Evolutionary conservation across 2,888 invertebrate species (phyloP).

Genomic region (Pemphredon lugubris): DNA sequence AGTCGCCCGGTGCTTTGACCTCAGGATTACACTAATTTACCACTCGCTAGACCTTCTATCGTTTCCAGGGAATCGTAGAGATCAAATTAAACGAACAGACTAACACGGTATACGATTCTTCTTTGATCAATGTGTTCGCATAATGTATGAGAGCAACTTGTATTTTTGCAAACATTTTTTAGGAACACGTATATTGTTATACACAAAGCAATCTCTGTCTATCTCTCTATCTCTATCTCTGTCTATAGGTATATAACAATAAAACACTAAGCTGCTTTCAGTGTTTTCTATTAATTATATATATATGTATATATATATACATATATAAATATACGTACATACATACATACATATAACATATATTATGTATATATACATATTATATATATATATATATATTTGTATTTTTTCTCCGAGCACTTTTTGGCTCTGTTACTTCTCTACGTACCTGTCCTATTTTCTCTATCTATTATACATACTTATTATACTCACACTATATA

Average conservation of each 20-base stretch:
- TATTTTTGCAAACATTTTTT: slow-evolving; percentile 26
- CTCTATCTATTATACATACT: slow-evolving; percentile 64
- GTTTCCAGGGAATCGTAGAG: slow-evolving; percentile 21
- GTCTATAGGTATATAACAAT: slow-evolving; percentile 69
- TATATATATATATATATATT: slow-evolving; percentile 63
- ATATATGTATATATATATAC: slow-evolving; percentile 56
- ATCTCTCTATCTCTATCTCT: slow-evolving; percentile 18
- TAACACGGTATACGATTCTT: slow-evolving; percentile 12
- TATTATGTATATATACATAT: slow-evolving; percentile 59
- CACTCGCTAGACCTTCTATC: too few relatives aligned
- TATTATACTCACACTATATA: slow-evolving; percentile 50
- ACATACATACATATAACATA: slow-evolving; percentile 63
- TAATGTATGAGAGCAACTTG: slow-evolving; percentile 26
- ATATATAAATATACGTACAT: slow-evolving; percentile 53
- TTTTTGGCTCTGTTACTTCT: slow-evolving; percentile 71
- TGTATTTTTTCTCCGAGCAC: slow-evolving; percentile 69
- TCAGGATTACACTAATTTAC: too few relatives aligned
- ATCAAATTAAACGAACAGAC: slow-evolving; percentile 8
- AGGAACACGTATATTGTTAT: slow-evolving; percentile 44
- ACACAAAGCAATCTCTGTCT: slow-evolving; percentile 36
- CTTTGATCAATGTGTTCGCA: slow-evolving; percentile 14
- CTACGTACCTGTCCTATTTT: slow-evolving; percentile 72
- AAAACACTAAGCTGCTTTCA: slow-evolving; percentile 80
- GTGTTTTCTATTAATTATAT: slow-evolving; percentile 76
- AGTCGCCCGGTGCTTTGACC: slow-evolving; percentile 12